A percentile compares a stretch with the other conserved stretches of the same genome.
Evolutionary conservation across 1,140 invertebrate species (phyloP).

Genomic region (Alviniconcha marisindica): DNA sequence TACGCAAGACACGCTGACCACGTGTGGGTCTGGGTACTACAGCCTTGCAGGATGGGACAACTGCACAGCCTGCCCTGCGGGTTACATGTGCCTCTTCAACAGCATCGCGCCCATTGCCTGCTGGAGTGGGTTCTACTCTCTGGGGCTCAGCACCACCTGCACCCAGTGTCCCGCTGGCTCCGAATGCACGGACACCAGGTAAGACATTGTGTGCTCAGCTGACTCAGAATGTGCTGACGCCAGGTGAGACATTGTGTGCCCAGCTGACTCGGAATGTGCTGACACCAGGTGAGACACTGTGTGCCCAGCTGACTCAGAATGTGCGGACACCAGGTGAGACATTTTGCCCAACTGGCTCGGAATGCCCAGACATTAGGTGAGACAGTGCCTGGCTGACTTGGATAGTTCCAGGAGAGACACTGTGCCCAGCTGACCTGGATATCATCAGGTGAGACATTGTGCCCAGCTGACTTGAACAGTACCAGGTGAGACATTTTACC

Average conservation of each 20-base stretch:
- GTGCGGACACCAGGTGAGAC: slow-evolving; percentile 61
- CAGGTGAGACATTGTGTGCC: too few species aligned
- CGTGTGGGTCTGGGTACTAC: slow-evolving; percentile 66
- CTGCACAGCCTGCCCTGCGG: slow-evolving; percentile 66
- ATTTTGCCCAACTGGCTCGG: too few species aligned
- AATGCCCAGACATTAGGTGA: too few species aligned
- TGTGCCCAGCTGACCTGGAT: slow-evolving; percentile 64
- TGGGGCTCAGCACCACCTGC: slow-evolving; percentile 56
- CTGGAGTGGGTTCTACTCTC: slow-evolving; percentile 59
- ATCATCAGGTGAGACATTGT: slow-evolving; percentile 43
- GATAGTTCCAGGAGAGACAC: slow-evolving; percentile 23
- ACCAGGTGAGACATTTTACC: background rate
- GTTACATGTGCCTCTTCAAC: slow-evolving; percentile 66
- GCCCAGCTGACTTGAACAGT: slow-evolving; percentile 60
- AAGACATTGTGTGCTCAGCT: slow-evolving; percentile 47
- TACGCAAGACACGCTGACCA: slow-evolving; percentile 47
- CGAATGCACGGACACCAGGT: slow-evolving; percentile 62
- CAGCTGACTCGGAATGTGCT: background rate
- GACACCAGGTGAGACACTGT: slow-evolving; percentile 42
- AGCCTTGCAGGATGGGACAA: slow-evolving; percentile 59
- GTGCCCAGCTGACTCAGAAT: slow-evolving; percentile 66
- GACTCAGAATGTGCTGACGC: too few species aligned
- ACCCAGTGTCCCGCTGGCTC: slow-evolving; percentile 67
- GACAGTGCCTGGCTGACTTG: too few species aligned
- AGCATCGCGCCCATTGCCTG: slow-evolving; percentile 62